Evolutionary conservation across 2,113 vertebrate species (phyloP), one percentile per base, ranked within the genome.

Genomic region (Toxostoma redivivum): DNA sequence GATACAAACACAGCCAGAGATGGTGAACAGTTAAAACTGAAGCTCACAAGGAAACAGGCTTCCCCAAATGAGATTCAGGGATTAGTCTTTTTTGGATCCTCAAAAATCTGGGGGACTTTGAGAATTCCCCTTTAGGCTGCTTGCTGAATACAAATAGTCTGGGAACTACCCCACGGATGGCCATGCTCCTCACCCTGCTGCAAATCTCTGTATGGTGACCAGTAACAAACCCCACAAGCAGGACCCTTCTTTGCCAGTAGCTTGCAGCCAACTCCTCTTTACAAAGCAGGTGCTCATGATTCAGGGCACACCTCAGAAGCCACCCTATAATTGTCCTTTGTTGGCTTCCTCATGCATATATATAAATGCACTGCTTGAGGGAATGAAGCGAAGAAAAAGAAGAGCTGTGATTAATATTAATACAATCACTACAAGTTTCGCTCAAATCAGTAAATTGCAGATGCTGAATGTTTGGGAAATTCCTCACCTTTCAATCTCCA

Each of bases 381-480:
- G 45, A 88, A 71, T 45, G 28, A 87, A 69, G 21, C 40, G 11
- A 90, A 90, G 38, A 30, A 84, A 87, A 25, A 69, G 45, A 58
- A 91, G 48, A 90, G n/a, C 22, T 66, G 23, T 58, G 62, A 80
- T 85, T 91, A 94, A 77, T 90, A 69, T 85, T 91, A 94, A 77
- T 90, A 69, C 79, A 92, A 31, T 50, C 54, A 88, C 56, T 28
- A 17, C 15, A 50, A 80, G 37, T 69, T 95, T 90, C 50, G 70
- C 37, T 81, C 57, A 95, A 73, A 94, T 88, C 71, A 91, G 79
- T 73, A 86, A 91, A 92, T 54, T 84, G 42, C 56, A 96, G 50
- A 56, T 77, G 69, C 47, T 88, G 47, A 81, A 91, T 70, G 35
- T 93, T 70, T 92, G 47, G 48, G 35, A 88, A 90, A 92, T 66